These are phyloP conservation scores for Ommatoiulus sabulosus DNA, from an alignment of 2,888 invertebrate genomes.

Conservation along the genomic window DNA sequence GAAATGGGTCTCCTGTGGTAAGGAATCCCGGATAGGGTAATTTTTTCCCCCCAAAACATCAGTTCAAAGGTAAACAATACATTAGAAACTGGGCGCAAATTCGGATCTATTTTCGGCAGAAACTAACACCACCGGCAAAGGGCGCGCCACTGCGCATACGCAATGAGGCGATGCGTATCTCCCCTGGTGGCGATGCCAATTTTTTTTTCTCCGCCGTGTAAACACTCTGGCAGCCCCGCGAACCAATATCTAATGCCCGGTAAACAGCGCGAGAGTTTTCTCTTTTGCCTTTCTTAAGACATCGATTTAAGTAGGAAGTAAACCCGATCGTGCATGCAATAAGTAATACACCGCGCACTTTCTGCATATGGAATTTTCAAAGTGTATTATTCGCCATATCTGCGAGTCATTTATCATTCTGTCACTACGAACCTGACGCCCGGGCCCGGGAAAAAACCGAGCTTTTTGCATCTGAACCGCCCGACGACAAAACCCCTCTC, in stretches of 20 bases:
- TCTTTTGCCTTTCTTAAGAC: conserved; percentile 29
- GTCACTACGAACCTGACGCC: conserved; percentile 29
- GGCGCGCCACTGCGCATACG: background rate
- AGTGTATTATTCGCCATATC: conserved; percentile 50
- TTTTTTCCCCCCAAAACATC: background rate
- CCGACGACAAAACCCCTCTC: background rate
- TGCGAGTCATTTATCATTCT: conserved; percentile 52
- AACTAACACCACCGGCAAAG: background rate
- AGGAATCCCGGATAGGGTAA: too few relatives aligned
- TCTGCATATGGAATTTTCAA: conserved; percentile 40
- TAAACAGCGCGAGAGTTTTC: conserved; percentile 31
- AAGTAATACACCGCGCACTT: conserved; percentile 39
- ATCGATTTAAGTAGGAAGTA: background rate
- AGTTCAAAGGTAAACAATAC: background rate
- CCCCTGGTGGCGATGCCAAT: background rate
- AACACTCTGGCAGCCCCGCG: background rate
- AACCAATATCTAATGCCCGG: background rate
- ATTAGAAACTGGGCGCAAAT: background rate
- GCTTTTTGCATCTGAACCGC: background rate
- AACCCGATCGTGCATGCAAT: conserved; percentile 40
- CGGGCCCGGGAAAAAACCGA: background rate
- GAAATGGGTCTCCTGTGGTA: too few relatives aligned
- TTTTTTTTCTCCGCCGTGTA: background rate
- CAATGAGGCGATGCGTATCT: background rate
- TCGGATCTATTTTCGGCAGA: background rate